These are phyloP conservation scores for Rhamphomyia laevipes DNA, from an alignment of 2,888 invertebrate species.

Conservation along the genomic window DNA sequence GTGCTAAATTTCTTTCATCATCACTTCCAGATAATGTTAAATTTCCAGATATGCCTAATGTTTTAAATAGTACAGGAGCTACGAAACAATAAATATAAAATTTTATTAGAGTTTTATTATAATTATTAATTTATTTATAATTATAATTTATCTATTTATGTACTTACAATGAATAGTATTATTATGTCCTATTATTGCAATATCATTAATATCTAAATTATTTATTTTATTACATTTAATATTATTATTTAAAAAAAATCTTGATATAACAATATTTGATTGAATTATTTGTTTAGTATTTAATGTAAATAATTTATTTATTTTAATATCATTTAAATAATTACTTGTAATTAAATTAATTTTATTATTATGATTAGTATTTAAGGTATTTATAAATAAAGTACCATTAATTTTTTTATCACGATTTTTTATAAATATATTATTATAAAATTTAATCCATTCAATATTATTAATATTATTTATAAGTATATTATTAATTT, in stretches of 20 bases:
- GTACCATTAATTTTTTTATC: background rate
- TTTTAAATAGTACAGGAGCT: conserved; percentile 29
- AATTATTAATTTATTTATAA: no score
- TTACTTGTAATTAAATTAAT: background rate
- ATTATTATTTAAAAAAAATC: conserved; percentile 19
- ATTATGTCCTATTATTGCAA: conserved; percentile 24
- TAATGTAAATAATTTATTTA: background rate
- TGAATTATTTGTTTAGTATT: conserved; percentile 19
- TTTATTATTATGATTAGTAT: background rate
- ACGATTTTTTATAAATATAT: background rate
- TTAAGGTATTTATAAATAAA: background rate
- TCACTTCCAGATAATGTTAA: conserved; percentile 18
- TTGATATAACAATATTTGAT: conserved; percentile 25
- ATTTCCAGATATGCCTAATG: conserved; percentile 22
- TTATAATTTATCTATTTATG: no score
- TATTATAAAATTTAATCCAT: background rate
- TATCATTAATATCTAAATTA: conserved; percentile 27
- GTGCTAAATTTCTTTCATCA: conserved; percentile 9
- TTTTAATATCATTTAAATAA: background rate
- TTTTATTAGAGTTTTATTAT: background rate
- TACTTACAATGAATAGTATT: conserved; percentile 23
- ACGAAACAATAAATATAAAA: background rate
- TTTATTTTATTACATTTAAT: conserved; percentile 23
- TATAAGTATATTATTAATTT: background rate
- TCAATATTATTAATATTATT: background rate